Percentiles rank a stretch among this genome's conserved stretches.
phyloP scores from a whole-genome alignment of 1,140 invertebrate genomes.

The Rhopalosiphum maidis region DNA sequence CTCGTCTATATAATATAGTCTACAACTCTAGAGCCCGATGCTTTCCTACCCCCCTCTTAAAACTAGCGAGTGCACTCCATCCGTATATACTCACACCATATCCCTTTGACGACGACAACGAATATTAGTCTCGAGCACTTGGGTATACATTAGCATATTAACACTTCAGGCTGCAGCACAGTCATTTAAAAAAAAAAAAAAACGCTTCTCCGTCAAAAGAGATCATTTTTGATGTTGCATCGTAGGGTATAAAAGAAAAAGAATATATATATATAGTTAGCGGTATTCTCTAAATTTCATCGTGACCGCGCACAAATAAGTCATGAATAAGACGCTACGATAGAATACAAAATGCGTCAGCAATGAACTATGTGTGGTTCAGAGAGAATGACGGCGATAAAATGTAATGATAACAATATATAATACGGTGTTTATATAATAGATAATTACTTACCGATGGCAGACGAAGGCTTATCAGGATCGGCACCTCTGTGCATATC shows the following conservation, averaged over 20 bases:
- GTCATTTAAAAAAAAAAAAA: constrained; percentile 18
- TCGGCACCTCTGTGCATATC: constrained; percentile 76
- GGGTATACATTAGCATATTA: constrained; percentile 34
- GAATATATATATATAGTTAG: background rate
- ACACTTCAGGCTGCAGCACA: background rate
- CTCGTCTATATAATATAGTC: background rate
- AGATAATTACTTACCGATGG: constrained; percentile 29
- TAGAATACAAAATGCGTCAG: background rate
- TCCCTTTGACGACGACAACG: constrained; percentile 21
- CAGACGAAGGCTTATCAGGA: constrained; percentile 59
- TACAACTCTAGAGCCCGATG: background rate
- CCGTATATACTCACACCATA: background rate
- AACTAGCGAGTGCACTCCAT: background rate
- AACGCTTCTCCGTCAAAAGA: background rate
- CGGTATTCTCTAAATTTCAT: background rate
- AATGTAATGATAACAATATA: background rate
- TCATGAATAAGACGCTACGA: background rate
- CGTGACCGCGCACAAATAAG: background rate
- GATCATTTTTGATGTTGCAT: background rate
- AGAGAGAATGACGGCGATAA: background rate
- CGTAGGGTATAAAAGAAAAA: too few species aligned
- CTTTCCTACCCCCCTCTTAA: background rate
- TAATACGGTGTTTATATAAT: background rate
- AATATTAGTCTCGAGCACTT: constrained; percentile 39
- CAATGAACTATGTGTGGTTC: background rate